Percentiles rank a stretch among this genome's conserved stretches.
Evolutionary conservation across 2,113 vertebrate species (phyloP).

Genomic region (Melanocharis versteri): DNA sequence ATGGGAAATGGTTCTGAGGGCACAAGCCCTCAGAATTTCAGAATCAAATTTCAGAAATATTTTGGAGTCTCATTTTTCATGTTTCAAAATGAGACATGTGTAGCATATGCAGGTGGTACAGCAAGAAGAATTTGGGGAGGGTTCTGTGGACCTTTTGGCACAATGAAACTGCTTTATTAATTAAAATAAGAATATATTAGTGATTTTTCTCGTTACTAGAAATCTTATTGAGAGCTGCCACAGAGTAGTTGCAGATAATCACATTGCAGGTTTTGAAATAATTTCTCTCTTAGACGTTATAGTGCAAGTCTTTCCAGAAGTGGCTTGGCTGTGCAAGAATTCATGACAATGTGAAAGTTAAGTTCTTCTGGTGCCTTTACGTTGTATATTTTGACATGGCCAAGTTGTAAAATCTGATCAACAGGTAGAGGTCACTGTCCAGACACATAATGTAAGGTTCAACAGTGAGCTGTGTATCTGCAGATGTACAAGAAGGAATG

Average conservation of each 20-base stretch:
- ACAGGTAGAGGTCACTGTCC: background rate
- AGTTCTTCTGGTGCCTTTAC: background rate
- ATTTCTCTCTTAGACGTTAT: background rate
- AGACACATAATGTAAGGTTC: background rate
- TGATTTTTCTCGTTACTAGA: background rate
- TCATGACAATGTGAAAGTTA: background rate
- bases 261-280: background rate
- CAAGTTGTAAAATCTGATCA: background rate
- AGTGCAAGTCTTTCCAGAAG: background rate
- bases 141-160: background rate
- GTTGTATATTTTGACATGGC: background rate
- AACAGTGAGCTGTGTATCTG: background rate
- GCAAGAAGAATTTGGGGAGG: background rate
- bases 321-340: background rate
- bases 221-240: background rate
- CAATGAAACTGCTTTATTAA: background rate
- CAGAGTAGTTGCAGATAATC: background rate
- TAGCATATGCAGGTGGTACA: background rate
- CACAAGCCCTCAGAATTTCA: background rate
- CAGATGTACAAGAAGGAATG: background rate
- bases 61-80: background rate
- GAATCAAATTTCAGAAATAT: background rate
- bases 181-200: background rate
- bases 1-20: background rate
- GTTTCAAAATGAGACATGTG: background rate